These are phyloP conservation scores for Drosophila paranaensis DNA, from an alignment of 2,888 invertebrate genomes.

Conservation along the genomic window DNA sequence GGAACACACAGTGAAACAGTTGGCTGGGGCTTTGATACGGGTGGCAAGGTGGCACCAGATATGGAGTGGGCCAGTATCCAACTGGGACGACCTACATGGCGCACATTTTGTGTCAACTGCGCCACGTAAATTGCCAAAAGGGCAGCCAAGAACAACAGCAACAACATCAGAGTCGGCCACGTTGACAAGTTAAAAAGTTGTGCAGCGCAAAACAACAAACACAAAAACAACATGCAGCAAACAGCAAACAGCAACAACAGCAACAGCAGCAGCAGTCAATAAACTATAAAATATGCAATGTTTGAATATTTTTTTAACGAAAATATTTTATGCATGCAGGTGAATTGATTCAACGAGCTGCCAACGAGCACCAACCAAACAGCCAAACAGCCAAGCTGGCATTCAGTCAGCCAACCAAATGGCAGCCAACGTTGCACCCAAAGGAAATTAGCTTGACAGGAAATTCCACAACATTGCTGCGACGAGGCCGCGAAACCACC, in stretches of 20 bases:
- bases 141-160: slow-evolving; percentile 48
- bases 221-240: slow-evolving; percentile 16
- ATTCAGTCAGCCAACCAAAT: slow-evolving; percentile 48
- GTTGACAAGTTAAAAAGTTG: slow-evolving; percentile 42
- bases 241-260: slow-evolving; percentile 20
- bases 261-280: slow-evolving; percentile 59
- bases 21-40: slow-evolving; percentile 1
- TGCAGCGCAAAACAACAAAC: slow-evolving; percentile 19
- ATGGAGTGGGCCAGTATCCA: slow-evolving; percentile 23
- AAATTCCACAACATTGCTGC: slow-evolving; percentile 75
- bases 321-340: slow-evolving; percentile 79
- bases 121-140: slow-evolving; percentile 59
- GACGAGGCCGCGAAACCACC: slow-evolving; percentile 49
- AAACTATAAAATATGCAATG: slow-evolving; percentile 79
- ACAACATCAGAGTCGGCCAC: slow-evolving; percentile 22
- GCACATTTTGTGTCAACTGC: slow-evolving; percentile 72
- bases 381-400: slow-evolving; percentile 29
- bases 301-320: slow-evolving; percentile 61
- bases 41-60: background rate
- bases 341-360: slow-evolving; percentile 76
- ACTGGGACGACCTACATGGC: slow-evolving; percentile 62
- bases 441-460: slow-evolving; percentile 82
- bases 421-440: slow-evolving; percentile 67
- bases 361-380: slow-evolving; percentile 36
- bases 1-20: slow-evolving; percentile 35